Evolutionary conservation across 2,113 vertebrate species (phyloP).

Genomic region (human): GRCh38 chr4:3015001-3015500

Average conservation of each 20-base stretch:
- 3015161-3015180: not conserved
- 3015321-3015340: not conserved
- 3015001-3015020: not conserved
- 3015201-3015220: rapidly evolving
- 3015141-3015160: rapidly evolving
- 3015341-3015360: not conserved
- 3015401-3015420: no score
- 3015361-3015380: not conserved
- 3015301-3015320: not conserved
- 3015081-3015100: not conserved
- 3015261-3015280: not conserved
- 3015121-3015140: not conserved
- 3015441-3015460: no score
- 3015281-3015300: not conserved
- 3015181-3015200: not conserved
- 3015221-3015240: not conserved
- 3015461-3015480: no score
- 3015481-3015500: no score
- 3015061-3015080: not conserved
- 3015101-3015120: rapidly evolving
- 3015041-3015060: not conserved
- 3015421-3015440: no score
- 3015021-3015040: not conserved
- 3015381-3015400: not conserved
- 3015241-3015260: not conserved